Evolutionary conservation across 2,113 vertebrate species (phyloP).

Genomic region (Octodon degus): DNA sequence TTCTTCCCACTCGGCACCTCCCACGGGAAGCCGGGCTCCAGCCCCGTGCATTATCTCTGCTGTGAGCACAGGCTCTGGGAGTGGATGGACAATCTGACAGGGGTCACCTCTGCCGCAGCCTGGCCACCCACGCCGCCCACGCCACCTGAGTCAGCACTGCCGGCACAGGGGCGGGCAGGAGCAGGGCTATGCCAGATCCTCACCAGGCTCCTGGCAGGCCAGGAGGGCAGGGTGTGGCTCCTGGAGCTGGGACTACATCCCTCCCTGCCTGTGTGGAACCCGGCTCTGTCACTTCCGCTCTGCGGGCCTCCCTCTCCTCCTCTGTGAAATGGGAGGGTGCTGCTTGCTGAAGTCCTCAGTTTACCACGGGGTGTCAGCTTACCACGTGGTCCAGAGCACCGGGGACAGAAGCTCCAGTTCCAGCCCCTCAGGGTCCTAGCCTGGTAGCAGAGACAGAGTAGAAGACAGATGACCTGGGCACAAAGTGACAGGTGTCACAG

Average conservation of each 20-base stretch:
- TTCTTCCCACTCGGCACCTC: neutral
- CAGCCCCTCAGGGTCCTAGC: neutral
- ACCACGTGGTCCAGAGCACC: no score
- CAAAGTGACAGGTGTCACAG: rapidly evolving
- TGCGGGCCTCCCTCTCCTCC: neutral
- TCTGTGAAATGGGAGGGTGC: neutral
- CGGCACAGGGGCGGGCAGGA: neutral
- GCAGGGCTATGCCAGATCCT: neutral
- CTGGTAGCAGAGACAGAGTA: neutral
- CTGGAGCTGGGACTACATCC: neutral
- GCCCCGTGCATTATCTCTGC: conserved; percentile 59
- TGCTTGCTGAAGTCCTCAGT: neutral
- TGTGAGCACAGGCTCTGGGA: conserved; percentile 41
- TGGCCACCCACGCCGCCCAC: neutral
- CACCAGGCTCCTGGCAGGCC: neutral
- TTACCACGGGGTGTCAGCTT: neutral
- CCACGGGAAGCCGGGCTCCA: neutral
- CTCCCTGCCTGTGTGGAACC: neutral
- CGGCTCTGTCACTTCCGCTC: neutral
- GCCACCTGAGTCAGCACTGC: conserved; percentile 55
- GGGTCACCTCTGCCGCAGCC: conserved; percentile 55
- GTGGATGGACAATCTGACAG: conserved; percentile 19
- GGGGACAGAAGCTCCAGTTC: neutral
- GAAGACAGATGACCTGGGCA: no score
- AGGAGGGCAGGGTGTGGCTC: neutral